A percentile compares a stretch with the other conserved stretches of the same genome.
These are phyloP conservation scores for Lepidocolaptes lacrymiger DNA, from an alignment of 2,797 vertebrate genomes.

Conservation along the genomic window DNA sequence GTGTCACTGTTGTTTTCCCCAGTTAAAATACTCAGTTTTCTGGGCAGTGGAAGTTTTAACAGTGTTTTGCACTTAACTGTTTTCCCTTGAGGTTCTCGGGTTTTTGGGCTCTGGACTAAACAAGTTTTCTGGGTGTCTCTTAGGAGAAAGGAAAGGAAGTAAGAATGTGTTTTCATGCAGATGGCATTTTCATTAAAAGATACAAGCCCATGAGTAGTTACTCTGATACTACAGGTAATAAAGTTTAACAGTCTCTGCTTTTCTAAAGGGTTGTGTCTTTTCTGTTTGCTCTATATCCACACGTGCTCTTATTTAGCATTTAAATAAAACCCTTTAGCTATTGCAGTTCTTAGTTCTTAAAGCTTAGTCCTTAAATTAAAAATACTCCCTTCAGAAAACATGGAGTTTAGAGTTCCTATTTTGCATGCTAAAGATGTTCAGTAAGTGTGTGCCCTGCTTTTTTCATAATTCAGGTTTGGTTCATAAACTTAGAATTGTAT, in stretches of 20 bases:
- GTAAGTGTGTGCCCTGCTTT: accelerated
- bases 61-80: not conserved
- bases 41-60: not conserved
- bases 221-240: not conserved
- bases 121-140: not conserved
- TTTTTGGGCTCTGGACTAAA: not conserved
- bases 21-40: not conserved
- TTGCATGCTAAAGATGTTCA: not conserved
- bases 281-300: not conserved
- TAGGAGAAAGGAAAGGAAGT: not conserved
- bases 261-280: not conserved
- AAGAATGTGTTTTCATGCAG: not conserved
- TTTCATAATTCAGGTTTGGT: not conserved
- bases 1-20: not conserved
- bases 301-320: not conserved
- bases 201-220: not conserved
- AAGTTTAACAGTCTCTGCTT: not conserved
- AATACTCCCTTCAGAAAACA: not conserved
- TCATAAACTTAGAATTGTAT: not conserved
- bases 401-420: not conserved
- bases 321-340: not conserved
- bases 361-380: not conserved
- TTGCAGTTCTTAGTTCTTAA: not conserved
- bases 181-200: not conserved
- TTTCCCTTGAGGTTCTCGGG: not conserved